Percentiles rank a stretch among this genome's conserved stretches.
Conservation (phyloP, 37 sponge, comb jelly and placozoan genomes). For the Spongia lamella region DNA sequence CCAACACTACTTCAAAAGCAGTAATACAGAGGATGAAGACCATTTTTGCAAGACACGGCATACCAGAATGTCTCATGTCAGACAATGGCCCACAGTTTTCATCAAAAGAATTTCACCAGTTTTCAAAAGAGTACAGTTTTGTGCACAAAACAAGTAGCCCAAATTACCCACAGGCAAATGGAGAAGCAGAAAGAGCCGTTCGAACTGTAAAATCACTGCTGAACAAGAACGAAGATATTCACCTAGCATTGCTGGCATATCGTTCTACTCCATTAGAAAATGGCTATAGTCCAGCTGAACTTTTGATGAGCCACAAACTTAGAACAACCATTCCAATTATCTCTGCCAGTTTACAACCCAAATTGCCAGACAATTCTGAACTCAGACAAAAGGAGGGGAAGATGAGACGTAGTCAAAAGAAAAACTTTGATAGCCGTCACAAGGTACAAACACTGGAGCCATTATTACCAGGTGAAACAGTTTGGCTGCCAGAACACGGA, state of each 20-base stretch:
- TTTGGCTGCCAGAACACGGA: neutral
- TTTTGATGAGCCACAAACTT: constrained; percentile 38
- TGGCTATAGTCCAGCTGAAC: constrained; percentile 50
- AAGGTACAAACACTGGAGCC: neutral
- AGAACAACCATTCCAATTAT: constrained; percentile 18
- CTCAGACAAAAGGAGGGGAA: neutral
- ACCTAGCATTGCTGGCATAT: constrained; percentile 29
- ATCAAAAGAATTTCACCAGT: neutral
- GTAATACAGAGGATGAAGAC: constrained; percentile 6
- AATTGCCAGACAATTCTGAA: constrained; percentile 19
- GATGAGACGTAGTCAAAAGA: constrained; percentile 3
- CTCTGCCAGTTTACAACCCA: neutral
- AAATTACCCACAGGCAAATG: too few species aligned
- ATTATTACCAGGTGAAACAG: neutral
- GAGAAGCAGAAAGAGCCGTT: constrained; percentile 49
- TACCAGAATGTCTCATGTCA: neutral
- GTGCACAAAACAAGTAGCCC: neutral
- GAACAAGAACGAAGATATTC: constrained; percentile 13
- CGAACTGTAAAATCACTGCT: constrained; percentile 23
- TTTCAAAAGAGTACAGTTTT: neutral
- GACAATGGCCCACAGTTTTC: too few species aligned
- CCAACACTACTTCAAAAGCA: neutral
- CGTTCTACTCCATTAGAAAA: constrained; percentile 40
- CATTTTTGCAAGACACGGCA: neutral
- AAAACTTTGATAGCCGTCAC: constrained; percentile 12